phyloP scores from a whole-genome alignment of 2,797 vertebrate species.

The Muscicapa striata region DNA sequence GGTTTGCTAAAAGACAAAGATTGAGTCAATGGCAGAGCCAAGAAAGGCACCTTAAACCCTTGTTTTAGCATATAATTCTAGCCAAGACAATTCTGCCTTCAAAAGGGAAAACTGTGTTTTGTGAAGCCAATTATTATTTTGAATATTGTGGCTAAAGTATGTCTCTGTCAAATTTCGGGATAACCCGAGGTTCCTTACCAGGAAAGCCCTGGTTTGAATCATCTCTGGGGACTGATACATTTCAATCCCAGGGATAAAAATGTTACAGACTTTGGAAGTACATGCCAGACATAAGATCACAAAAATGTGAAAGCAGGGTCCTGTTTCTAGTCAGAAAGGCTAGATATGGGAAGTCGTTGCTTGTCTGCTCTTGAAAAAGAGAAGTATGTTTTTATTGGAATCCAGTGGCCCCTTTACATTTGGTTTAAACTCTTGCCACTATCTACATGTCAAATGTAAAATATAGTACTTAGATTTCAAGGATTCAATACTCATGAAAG shows the following conservation, averaged over 20 bases:
- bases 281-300: slow-evolving; percentile 62
- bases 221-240: slow-evolving; percentile 66
- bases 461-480: slow-evolving; percentile 32
- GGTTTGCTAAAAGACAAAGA: neutral
- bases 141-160: slow-evolving; percentile 41
- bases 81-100: slow-evolving; percentile 4
- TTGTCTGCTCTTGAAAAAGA: slow-evolving; percentile 56
- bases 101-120: slow-evolving; percentile 18
- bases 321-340: slow-evolving; percentile 64
- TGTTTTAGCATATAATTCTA: neutral
- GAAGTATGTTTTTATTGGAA: slow-evolving; percentile 62
- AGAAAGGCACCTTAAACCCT: neutral
- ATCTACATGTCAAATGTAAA: slow-evolving; percentile 41
- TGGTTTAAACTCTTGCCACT: slow-evolving; percentile 61
- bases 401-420: slow-evolving; percentile 32
- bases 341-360: slow-evolving; percentile 53
- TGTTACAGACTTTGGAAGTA: slow-evolving; percentile 51
- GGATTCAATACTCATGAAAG: neutral
- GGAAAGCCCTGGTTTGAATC: slow-evolving; percentile 64
- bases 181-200: slow-evolving; percentile 49
- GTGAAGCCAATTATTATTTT: slow-evolving; percentile 32
- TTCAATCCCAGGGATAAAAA: slow-evolving; percentile 63
- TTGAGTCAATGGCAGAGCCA: neutral
- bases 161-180: slow-evolving; percentile 53
- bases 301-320: slow-evolving; percentile 67